Conservation (phyloP, 1,140 invertebrate species). For the Drosophila tsacasi region DNA sequence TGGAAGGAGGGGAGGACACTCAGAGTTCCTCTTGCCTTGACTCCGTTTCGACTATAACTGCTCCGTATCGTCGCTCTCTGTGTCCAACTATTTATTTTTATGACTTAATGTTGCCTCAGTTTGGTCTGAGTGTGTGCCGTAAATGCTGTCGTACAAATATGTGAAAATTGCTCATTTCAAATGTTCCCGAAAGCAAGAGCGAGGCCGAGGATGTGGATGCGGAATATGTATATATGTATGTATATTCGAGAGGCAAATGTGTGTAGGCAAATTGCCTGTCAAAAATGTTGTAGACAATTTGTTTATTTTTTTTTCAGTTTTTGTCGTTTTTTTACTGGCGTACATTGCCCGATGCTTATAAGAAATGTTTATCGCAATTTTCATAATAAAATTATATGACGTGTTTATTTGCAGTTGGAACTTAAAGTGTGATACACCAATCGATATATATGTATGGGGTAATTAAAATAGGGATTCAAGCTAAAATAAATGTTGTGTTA, state of each 20-base stretch:
- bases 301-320: conserved; percentile 52
- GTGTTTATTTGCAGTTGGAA: conserved; percentile 33
- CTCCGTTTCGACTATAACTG: conserved; percentile 60
- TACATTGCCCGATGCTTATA: conserved; percentile 63
- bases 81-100: conserved; percentile 81
- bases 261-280: conserved; percentile 79
- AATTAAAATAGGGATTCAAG: not conserved
- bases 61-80: conserved; percentile 38
- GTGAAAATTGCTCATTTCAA: conserved; percentile 82
- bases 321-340: conserved; percentile 35
- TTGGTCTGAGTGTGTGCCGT: conserved; percentile 41
- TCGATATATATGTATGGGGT: conserved; percentile 2
- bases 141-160: conserved; percentile 79
- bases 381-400: conserved; percentile 48
- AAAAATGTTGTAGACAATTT: conserved; percentile 77
- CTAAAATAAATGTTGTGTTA: not conserved
- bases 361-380: conserved; percentile 65
- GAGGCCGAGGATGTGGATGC: not conserved
- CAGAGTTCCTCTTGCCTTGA: conserved; percentile 38
- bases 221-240: not conserved
- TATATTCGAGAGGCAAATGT: conserved; percentile 19
- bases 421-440: conserved; percentile 1
- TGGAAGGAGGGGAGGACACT: not conserved
- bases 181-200: conserved; percentile 48
- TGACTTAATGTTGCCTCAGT: conserved; percentile 76